Conservation (phyloP, 2,888 invertebrate species). For the Eilema griseolum region DNA sequence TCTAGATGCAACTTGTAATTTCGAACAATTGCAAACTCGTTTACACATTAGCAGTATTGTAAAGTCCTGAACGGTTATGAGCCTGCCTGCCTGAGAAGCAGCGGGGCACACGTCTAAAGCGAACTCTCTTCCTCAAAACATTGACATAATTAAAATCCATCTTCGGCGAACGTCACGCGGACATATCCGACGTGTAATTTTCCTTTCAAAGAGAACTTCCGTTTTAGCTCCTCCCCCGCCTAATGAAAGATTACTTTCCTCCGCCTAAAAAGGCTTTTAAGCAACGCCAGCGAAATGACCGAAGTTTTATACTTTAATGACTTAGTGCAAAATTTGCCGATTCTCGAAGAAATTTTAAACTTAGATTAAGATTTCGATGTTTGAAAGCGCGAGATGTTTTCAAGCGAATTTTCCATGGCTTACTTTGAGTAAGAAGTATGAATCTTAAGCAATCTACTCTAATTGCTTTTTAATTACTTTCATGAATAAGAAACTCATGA, state of each 20-base stretch:
- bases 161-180: conserved; percentile 75
- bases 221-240: conserved; percentile 84
- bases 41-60: neutral
- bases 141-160: conserved; percentile 87
- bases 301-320: conserved; percentile 87
- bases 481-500: conserved; percentile 61
- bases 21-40: too few species aligned
- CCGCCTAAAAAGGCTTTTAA: conserved; percentile 87
- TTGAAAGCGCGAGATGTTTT: conserved; percentile 82
- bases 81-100: neutral
- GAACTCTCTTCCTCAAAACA: conserved; percentile 74
- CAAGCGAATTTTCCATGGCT: conserved; percentile 70
- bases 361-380: conserved; percentile 86
- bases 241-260: conserved; percentile 87
- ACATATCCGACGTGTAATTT: conserved; percentile 85
- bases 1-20: too few species aligned
- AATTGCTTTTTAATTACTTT: conserved; percentile 86
- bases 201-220: conserved; percentile 87
- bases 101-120: conserved; percentile 12
- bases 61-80: neutral
- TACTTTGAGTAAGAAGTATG: conserved; percentile 78
- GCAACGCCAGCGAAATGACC: conserved; percentile 86
- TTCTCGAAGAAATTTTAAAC: conserved; percentile 86
- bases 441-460: conserved; percentile 81
- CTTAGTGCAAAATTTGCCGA: conserved; percentile 87